Base-by-base conservation (phyloP, 1,140 invertebrate genomes). In the Mizuhopecten yessoensis region DNA sequence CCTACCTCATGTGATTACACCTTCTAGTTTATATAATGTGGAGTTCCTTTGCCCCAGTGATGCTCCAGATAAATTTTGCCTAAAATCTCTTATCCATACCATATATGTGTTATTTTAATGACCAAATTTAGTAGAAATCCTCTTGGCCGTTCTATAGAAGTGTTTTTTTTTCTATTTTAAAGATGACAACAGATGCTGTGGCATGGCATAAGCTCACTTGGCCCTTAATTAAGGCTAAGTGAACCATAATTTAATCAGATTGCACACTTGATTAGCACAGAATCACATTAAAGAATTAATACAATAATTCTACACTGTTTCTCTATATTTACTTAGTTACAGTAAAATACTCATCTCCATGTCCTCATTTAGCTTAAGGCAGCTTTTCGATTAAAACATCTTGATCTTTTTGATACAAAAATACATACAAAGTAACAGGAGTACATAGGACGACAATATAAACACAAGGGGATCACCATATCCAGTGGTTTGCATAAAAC, bases 401-500 rank as follows among this genome's bases (percentile, higher is more conserved):
- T 9, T 29, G 29, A 75, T 17, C 57, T 17, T 20, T 75, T 29
- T 7, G 23, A 29, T 75, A 75, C 57, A 75, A 75, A 75, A 75
- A 75, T 75, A 75, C 57, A 75, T 29, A n/a, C 29, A n/a, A n/a
- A n/a, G n/a, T n/a, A n/a, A n/a, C n/a, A n/a, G n/a, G n/a, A 75
- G n/a, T 75, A 75, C n/a, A 75, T 13, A 75, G 3, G n/a, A 5
- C 5, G 42, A 75, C 23, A 75, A 29, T 75, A n/a, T 39, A 39
- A 39, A 39, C 57, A 75, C 45, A n/a, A 75, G 57, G 36, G 42
- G 42, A 45, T 20, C 9, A 45, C 17, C 42, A 75, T 20, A 49
- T 29, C 57, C 17, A 75, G 57, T 75, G 57, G 57, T 75, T 75
- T 75, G 57, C 57, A 75, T 75, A 75, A 29, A 75, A 75, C 57